Conservation (phyloP, 1,140 invertebrate genomes). For the Gerris buenoi region DNA sequence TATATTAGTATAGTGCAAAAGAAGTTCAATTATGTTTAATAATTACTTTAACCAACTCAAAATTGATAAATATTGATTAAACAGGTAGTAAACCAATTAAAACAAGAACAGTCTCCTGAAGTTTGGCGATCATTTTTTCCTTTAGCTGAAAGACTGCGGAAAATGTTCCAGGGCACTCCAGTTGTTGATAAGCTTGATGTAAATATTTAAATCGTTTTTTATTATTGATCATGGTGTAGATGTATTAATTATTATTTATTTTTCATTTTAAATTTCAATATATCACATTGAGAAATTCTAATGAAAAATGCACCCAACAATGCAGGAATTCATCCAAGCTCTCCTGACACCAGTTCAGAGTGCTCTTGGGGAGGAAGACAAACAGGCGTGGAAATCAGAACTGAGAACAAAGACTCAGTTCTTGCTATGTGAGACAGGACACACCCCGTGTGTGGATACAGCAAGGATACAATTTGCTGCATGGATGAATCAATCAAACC, state of each 20-base stretch:
- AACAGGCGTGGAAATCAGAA: slow-evolving; percentile 21
- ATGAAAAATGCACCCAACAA: not conserved
- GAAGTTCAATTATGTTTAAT: too few species aligned
- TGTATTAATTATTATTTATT: not conserved
- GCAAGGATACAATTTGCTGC: slow-evolving; percentile 45
- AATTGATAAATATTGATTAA: too few species aligned
- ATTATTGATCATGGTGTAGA: not conserved
- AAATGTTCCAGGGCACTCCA: slow-evolving; percentile 43
- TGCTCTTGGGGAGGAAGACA: slow-evolving; percentile 22
- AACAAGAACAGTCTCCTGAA: slow-evolving; percentile 47
- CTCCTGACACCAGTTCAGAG: slow-evolving; percentile 20
- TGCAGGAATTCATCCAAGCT: slow-evolving; percentile 13
- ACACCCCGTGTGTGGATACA: slow-evolving; percentile 49
- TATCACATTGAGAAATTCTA: too few species aligned
- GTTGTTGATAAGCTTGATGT: slow-evolving; percentile 19
- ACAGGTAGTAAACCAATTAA: slow-evolving; percentile 28
- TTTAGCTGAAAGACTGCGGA: slow-evolving; percentile 56
- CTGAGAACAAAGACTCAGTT: slow-evolving; percentile 26
- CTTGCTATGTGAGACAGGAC: slow-evolving; percentile 48
- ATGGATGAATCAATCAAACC: slow-evolving; percentile 48
- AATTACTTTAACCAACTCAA: too few species aligned
- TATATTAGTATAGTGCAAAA: too few species aligned
- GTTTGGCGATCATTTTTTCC: slow-evolving; percentile 40
- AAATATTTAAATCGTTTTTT: too few species aligned
- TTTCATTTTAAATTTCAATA: not conserved